Percentiles rank a stretch among this genome's conserved stretches.
Evolutionary conservation across 2,113 vertebrate species (phyloP).

Genomic region (Phoenicopterus ruber): DNA sequence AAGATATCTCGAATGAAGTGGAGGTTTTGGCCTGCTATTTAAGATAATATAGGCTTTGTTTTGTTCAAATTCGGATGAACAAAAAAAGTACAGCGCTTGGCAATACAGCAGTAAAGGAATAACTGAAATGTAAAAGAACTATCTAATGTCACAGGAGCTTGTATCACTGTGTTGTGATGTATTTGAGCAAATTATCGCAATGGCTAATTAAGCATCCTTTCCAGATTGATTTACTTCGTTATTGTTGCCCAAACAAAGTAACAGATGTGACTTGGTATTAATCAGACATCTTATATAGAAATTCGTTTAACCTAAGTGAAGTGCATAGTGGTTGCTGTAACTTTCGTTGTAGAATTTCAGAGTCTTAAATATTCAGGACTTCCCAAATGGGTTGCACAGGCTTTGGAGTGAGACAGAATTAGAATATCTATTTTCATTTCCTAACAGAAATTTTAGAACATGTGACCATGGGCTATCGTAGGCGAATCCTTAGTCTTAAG

Average conservation of each 20-base stretch:
- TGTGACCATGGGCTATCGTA: rapidly evolving
- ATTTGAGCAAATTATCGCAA: background rate
- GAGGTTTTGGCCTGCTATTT: background rate
- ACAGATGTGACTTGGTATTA: background rate
- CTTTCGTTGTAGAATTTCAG: background rate
- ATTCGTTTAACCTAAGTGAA: background rate
- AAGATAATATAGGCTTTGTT: background rate
- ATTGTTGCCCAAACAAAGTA: background rate
- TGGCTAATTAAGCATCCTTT: background rate
- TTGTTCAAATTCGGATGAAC: background rate
- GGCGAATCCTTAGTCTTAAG: background rate
- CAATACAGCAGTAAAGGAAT: background rate
- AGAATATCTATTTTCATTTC: background rate
- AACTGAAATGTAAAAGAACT: background rate
- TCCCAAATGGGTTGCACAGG: background rate
- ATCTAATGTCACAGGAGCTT: background rate
- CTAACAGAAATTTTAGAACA: background rate
- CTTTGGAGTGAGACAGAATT: background rate
- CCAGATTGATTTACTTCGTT: background rate
- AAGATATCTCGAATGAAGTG: background rate
- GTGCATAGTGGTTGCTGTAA: background rate
- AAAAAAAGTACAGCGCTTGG: background rate
- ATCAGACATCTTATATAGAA: background rate
- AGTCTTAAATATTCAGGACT: background rate
- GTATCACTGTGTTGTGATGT: background rate